These are phyloP conservation scores for Dolichotis patagonum DNA, from an alignment of 2,113 vertebrate species.

Conservation along the genomic window DNA sequence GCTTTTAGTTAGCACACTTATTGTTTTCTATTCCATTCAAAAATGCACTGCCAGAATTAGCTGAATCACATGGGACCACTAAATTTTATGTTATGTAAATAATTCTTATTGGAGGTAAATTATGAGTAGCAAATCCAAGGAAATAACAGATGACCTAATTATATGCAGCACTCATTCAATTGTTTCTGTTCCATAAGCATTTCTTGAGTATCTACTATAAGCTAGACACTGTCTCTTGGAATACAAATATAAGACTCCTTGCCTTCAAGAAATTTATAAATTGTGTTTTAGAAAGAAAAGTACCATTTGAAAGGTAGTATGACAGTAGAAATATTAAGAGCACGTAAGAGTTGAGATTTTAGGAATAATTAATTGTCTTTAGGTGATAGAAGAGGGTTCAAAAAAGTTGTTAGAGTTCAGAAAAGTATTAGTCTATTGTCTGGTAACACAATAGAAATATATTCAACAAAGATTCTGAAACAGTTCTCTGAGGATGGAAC, in stretches of 20 bases:
- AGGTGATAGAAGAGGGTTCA: background rate
- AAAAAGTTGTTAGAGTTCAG: background rate
- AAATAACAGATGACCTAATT: background rate
- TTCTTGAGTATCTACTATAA: background rate
- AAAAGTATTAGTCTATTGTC: background rate
- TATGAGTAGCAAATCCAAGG: background rate
- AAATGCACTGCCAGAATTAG: background rate
- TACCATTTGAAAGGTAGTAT: background rate
- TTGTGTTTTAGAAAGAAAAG: background rate
- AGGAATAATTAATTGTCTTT: background rate
- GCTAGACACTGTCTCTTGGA: background rate
- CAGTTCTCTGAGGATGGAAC: background rate
- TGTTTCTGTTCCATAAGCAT: background rate
- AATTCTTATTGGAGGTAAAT: background rate
- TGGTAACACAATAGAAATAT: background rate
- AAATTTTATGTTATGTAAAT: background rate
- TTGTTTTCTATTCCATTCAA: constrained; percentile 27
- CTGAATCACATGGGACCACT: background rate
- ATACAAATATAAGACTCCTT: background rate
- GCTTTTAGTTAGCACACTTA: background rate
- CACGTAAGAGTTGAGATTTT: background rate
- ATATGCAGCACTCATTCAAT: background rate
- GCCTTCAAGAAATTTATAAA: background rate
- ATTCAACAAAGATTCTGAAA: background rate
- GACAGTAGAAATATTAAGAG: background rate